Evolutionary conservation across 92 coral and sea anemone species (phyloP).

Genomic region (Palythoa heliodiscus): DNA sequence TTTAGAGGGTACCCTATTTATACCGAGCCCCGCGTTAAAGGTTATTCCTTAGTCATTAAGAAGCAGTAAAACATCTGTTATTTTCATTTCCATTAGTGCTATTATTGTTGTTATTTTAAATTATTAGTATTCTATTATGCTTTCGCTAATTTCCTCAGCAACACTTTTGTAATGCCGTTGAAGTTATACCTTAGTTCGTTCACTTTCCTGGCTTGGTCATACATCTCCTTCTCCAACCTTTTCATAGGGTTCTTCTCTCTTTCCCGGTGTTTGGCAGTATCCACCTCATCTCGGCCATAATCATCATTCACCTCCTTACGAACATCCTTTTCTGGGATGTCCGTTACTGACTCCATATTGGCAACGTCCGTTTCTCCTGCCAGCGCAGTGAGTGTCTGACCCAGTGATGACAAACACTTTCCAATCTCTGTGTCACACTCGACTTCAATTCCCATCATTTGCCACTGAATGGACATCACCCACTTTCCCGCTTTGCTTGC

Average conservation of each 20-base stretch:
- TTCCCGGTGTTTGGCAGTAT: conserved; percentile 1
- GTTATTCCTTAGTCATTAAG: no score
- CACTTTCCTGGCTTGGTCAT: conserved; percentile 95
- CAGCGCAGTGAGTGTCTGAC: conserved; percentile 90
- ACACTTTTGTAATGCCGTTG: background rate
- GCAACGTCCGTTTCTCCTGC: conserved; percentile 96
- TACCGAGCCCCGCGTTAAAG: no score
- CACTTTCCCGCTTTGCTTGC: conserved; percentile 92
- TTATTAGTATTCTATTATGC: background rate
- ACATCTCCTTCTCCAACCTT: conserved; percentile 93
- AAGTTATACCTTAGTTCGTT: conserved; percentile 81
- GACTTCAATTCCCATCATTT: conserved; percentile 95
- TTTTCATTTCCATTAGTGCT: no score
- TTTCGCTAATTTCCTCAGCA: background rate
- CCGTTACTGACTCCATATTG: conserved; percentile 95
- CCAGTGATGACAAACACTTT: conserved; percentile 88
- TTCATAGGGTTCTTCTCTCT: conserved; percentile 48
- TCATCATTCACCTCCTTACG: conserved; percentile 45
- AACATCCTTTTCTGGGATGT: conserved; percentile 60
- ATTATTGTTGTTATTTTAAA: no score
- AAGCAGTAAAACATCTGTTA: no score
- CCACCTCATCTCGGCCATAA: conserved; percentile 62
- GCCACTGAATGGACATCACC: conserved; percentile 98
- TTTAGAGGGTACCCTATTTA: no score
- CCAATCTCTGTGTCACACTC: conserved; percentile 94